Evolutionary conservation across 2,113 vertebrate genomes (phyloP).

Genomic region (Andinoacara biseriatus): DNA sequence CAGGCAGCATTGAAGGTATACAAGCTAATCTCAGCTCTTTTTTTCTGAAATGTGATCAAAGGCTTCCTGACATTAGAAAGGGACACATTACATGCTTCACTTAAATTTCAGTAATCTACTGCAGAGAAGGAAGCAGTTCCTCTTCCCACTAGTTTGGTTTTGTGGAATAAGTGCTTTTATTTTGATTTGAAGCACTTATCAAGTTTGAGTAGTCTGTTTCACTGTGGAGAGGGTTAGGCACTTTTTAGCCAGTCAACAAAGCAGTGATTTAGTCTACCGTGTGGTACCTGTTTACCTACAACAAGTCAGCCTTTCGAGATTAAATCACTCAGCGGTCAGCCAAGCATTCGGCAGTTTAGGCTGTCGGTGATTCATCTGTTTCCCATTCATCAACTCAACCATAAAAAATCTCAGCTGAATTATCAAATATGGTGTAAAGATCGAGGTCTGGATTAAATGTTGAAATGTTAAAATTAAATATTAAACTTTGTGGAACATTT

Average conservation of each 20-base stretch:
- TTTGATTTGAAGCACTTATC: not conserved
- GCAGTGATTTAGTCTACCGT: too few relatives aligned
- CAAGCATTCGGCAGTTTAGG: not conserved
- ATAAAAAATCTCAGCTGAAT: not conserved
- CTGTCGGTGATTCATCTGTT: not conserved
- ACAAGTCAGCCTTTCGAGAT: not conserved
- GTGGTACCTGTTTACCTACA: too few relatives aligned
- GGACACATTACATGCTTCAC: not conserved
- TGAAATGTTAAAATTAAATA: too few relatives aligned
- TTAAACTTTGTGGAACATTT: slow-evolving; percentile 7
- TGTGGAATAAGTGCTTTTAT: not conserved
- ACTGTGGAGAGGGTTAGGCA: not conserved
- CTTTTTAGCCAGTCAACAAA: too few relatives aligned
- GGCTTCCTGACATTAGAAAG: not conserved
- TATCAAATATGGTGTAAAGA: not conserved
- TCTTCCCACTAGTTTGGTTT: not conserved
- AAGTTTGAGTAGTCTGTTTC: not conserved
- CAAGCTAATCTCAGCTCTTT: slow-evolving; percentile 23
- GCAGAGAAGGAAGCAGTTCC: not conserved
- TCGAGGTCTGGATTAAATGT: not conserved
- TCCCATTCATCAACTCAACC: not conserved
- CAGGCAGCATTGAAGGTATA: slow-evolving; percentile 87
- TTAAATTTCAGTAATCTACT: not conserved
- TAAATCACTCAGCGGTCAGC: not conserved
- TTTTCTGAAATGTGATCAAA: not conserved